Conservation (phyloP, 2,888 invertebrate species). For the Ditylenchus weischeri region DNA sequence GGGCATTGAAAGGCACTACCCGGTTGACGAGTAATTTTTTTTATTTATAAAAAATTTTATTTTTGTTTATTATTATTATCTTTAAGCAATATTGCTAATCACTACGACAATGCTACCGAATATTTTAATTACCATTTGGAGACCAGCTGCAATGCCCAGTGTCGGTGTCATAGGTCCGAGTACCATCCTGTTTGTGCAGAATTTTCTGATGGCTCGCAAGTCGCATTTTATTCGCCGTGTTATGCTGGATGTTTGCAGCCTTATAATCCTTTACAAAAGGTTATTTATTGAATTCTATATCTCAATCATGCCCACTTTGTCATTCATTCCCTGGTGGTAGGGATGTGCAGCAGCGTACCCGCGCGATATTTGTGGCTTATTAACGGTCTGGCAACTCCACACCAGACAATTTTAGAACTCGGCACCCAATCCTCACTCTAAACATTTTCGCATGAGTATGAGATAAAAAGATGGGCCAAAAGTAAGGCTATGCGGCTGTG, state of each 20-base stretch:
- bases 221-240: conserved; percentile 92
- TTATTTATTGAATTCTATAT: conserved; percentile 6
- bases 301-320: too few relatives aligned
- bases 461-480: too few relatives aligned
- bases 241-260: conserved; percentile 82
- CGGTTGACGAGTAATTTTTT: conserved; percentile 40
- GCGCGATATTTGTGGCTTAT: too few relatives aligned
- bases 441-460: too few relatives aligned
- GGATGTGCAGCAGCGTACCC: too few relatives aligned
- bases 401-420: too few relatives aligned
- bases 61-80: neutral
- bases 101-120: conserved; percentile 30
- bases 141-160: conserved; percentile 69
- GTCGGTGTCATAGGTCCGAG: conserved; percentile 68
- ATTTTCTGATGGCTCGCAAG: conserved; percentile 67
- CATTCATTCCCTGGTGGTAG: too few relatives aligned
- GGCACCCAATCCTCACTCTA: too few relatives aligned
- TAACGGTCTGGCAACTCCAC: too few relatives aligned
- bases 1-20: conserved; percentile 55
- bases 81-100: conserved; percentile 28
- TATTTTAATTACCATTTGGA: conserved; percentile 30
- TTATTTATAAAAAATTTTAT: neutral
- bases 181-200: conserved; percentile 87
- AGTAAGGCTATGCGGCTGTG: too few relatives aligned
- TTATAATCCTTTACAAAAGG: conserved; percentile 46